Conservation (phyloP, 2,113 vertebrate species). For the Pholis gunnellus region DNA sequence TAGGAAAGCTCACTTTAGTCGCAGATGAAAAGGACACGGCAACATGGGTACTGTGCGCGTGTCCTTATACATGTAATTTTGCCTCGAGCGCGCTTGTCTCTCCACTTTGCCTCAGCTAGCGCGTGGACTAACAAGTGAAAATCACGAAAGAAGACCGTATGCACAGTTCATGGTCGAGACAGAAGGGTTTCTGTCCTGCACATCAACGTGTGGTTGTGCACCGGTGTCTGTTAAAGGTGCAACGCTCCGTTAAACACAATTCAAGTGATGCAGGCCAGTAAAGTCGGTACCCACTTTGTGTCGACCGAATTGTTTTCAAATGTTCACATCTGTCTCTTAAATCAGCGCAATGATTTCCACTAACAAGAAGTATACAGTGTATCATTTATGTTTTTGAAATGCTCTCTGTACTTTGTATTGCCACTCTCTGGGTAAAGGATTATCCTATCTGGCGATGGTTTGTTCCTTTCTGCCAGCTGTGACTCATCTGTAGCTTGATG, state of each 20-base stretch:
- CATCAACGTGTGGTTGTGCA: neutral
- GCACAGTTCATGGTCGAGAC: too few species aligned
- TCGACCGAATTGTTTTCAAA: neutral
- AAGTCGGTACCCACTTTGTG: too few species aligned
- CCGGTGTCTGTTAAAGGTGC: neutral
- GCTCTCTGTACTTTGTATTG: neutral
- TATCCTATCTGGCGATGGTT: too few species aligned
- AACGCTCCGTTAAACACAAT: too few species aligned
- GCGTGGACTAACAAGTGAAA: neutral
- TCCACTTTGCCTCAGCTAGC: neutral
- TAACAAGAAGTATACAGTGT: neutral
- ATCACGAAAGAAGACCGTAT: neutral
- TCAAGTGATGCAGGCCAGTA: neutral
- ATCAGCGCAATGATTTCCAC: neutral
- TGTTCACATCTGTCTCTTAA: neutral
- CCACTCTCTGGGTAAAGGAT: neutral
- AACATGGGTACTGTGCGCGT: neutral
- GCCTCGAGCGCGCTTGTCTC: neutral
- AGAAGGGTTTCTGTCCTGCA: neutral
- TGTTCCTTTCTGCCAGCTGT: too few species aligned
- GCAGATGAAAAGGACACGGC: neutral
- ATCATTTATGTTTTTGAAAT: neutral
- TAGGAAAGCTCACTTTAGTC: conserved; percentile 23
- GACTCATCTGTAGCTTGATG: too few species aligned
- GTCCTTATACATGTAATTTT: too few species aligned